phyloP scores from a whole-genome alignment of 2,113 vertebrate genomes.

The Myanophis thanlyinensis region DNA sequence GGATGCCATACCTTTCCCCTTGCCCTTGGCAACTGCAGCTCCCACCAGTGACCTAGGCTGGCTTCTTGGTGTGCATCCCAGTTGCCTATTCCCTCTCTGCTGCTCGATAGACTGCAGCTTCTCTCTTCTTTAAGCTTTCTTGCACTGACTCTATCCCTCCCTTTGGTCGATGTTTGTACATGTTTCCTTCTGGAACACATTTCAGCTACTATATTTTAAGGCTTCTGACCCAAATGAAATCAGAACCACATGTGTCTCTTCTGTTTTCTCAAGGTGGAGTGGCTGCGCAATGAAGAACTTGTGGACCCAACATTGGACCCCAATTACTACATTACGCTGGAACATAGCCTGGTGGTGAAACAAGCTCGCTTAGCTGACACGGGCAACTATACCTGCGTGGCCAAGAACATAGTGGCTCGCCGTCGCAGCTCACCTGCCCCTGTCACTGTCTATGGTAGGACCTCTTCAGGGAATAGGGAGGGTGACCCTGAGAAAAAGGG shows the following conservation, averaged over 20 bases:
- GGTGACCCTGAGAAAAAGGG: neutral
- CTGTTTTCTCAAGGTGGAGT: slow-evolving; percentile 84
- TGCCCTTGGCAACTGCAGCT: neutral
- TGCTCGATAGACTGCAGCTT: neutral
- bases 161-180: neutral
- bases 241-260: neutral
- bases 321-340: slow-evolving; percentile 88
- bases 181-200: neutral
- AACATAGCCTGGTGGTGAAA: slow-evolving; percentile 93
- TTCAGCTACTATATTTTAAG: neutral
- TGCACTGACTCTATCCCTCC: neutral
- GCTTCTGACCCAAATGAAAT: neutral
- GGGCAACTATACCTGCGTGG: slow-evolving; percentile 97
- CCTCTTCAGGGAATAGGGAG: fast-evolving
- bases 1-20: neutral
- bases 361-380: slow-evolving; percentile 94
- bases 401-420: slow-evolving; percentile 97
- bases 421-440: slow-evolving; percentile 88
- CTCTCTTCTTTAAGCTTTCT: neutral
- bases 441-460: slow-evolving; percentile 88
- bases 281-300: slow-evolving; percentile 92
- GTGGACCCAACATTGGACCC: slow-evolving; percentile 87
- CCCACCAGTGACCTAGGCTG: neutral
- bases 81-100: neutral
- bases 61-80: neutral